Base-by-base conservation (phyloP, 2,797 vertebrate species). In the Ispidina lecontei region DNA sequence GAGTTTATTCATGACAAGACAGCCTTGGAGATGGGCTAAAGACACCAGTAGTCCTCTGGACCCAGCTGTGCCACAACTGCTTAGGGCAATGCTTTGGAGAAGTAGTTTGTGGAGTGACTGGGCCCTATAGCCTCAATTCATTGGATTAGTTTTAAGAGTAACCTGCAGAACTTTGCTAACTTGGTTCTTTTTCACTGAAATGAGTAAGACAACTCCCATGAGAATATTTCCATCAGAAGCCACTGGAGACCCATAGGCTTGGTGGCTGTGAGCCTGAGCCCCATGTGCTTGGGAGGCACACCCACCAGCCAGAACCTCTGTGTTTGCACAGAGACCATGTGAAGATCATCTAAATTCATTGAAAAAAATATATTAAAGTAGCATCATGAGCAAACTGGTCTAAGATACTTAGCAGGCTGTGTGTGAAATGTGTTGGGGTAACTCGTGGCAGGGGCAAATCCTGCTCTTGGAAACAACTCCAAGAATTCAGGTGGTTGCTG, bases 281-380 rank as follows among this genome's bases (percentile, higher is more conserved):
- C 47, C 47, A 11, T 2, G 2, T 10, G 3, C 73, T 26, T 28
- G 1, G 18, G 2, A 26, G 9, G 7, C 46, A 47, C 19, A 31
- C 29, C 19, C 13, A 37, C 5, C 3, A 6, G 55, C 35, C 20
- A 37, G 43, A 56, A 56, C 31, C 11, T 73, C 44, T 0, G 0
- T 35, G 26, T 68, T 72, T 43, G 19, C 16, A 28, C 41, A 60
- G 20, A 54, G 60, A 37, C 8, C 39, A 35, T 46, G 33, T 52
- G 14, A 31, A 65, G 25, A 71, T n/a, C 33, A 28, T 7, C 11
- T 72, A 59, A 60, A 67, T 35, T 67, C 3, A 16, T 35, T 43
- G 15, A n/a, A 35, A 47, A 47, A 73, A 68, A 55, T 10, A 18
- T 29, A 25, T 23, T 19, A 7, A 73, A 56, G 26, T 16, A 74